These are phyloP conservation scores for Saturnia pavonia DNA, from an alignment of 2,888 invertebrate genomes.

Conservation along the genomic window DNA sequence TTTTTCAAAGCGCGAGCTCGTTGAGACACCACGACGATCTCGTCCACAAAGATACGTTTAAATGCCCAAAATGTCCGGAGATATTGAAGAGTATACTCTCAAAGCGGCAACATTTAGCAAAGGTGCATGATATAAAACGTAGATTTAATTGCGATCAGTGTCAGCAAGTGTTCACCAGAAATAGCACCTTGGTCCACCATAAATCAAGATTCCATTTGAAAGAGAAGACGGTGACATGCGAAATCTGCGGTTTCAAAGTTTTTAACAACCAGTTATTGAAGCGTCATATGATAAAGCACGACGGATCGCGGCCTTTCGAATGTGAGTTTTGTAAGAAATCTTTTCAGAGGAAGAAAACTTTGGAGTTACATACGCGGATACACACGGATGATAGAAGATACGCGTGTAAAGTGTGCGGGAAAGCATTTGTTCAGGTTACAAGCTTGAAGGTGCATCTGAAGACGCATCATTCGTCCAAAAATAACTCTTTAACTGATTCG, in stretches of 20 bases:
- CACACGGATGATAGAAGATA: conserved; percentile 61
- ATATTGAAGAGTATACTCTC: conserved; percentile 32
- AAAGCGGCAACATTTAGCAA: conserved; percentile 38
- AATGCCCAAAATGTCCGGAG: conserved; percentile 34
- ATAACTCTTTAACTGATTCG: not conserved
- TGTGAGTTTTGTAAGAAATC: conserved; percentile 65
- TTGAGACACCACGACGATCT: conserved; percentile 30
- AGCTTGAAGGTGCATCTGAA: conserved; percentile 42
- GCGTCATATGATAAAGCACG: conserved; percentile 61
- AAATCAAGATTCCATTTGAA: conserved; percentile 37
- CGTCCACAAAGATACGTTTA: conserved; percentile 29
- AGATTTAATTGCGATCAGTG: conserved; percentile 57
- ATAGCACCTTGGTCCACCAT: conserved; percentile 40
- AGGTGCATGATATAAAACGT: conserved; percentile 37
- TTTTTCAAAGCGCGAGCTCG: conserved; percentile 28
- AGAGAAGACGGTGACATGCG: conserved; percentile 29
- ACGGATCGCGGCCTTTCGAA: conserved; percentile 57
- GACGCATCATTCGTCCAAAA: conserved; percentile 29
- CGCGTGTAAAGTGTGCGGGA: conserved; percentile 53
- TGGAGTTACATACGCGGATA: conserved; percentile 66
- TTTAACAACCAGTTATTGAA: conserved; percentile 29
- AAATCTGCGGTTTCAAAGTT: conserved; percentile 31
- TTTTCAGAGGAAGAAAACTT: conserved; percentile 63
- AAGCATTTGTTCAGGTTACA: conserved; percentile 71
- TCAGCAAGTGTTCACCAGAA: conserved; percentile 38